Conservation (phyloP, 2,797 vertebrate species). For the Macropus fuliginosus region DNA sequence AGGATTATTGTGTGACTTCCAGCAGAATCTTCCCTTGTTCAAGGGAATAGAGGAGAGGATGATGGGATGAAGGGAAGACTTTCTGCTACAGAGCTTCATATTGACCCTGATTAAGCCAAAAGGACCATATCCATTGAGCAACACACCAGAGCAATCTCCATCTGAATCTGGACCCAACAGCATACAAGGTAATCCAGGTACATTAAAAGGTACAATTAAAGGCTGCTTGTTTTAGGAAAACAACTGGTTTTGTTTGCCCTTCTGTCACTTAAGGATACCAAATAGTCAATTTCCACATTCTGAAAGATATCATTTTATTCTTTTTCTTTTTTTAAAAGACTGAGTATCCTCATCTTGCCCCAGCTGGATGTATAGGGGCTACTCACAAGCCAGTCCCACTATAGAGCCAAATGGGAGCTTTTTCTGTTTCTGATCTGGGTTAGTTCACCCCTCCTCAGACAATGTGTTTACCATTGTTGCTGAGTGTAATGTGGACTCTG, state of each 20-base stretch:
- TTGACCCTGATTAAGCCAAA: constrained; percentile 18
- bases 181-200: neutral
- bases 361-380: neutral
- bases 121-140: neutral
- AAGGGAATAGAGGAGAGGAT: neutral
- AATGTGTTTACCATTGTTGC: neutral
- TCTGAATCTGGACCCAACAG: neutral
- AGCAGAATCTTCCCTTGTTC: neutral
- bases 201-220: neutral
- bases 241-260: neutral
- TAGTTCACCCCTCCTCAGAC: neutral
- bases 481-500: neutral
- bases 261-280: neutral
- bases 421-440: neutral
- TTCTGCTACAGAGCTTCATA: constrained; percentile 5
- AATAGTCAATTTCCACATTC: neutral
- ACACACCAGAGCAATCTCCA: neutral
- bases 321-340: neutral
- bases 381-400: neutral
- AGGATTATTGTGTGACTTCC: neutral
- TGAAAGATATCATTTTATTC: neutral
- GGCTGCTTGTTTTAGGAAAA: neutral
- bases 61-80: constrained; percentile 23
- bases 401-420: neutral
- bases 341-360: neutral